phyloP scores from a whole-genome alignment of 2,888 invertebrate species.

The Nysson spinosus region DNA sequence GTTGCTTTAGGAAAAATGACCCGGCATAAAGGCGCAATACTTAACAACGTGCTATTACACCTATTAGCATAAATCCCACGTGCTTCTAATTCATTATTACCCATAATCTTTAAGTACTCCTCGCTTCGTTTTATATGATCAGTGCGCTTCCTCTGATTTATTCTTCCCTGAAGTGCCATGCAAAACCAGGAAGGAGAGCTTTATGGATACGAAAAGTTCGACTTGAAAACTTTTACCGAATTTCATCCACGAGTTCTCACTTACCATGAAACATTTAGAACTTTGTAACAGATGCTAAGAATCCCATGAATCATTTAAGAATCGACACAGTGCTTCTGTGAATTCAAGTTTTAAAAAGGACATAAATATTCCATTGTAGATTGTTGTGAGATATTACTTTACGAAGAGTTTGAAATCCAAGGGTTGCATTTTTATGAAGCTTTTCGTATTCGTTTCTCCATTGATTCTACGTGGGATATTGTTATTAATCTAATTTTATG shows the following conservation, averaged over 20 bases:
- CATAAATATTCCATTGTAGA: too few species aligned
- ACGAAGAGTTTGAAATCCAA: neutral
- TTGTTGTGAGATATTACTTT: too few species aligned
- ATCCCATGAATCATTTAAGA: neutral
- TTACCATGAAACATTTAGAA: constrained; percentile 12
- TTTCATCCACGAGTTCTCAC: neutral
- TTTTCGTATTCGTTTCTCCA: neutral
- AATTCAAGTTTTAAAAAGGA: too few species aligned
- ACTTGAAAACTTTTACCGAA: neutral
- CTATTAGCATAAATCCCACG: too few species aligned
- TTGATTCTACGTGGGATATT: neutral
- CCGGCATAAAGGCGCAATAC: too few species aligned
- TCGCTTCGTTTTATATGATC: too few species aligned
- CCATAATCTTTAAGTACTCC: too few species aligned
- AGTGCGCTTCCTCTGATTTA: neutral
- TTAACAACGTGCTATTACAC: too few species aligned
- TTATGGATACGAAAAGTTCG: neutral
- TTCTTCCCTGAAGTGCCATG: neutral
- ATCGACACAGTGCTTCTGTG: too few species aligned
- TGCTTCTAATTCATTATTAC: too few species aligned
- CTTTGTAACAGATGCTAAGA: neutral
- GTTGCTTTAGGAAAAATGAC: too few species aligned
- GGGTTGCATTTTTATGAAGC: neutral
- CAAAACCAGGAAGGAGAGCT: neutral
- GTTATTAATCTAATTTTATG: neutral